Percentiles rank a stretch among this genome's conserved stretches.
phyloP scores from a whole-genome alignment of 1,140 invertebrate species.

The Trachelipus rathkii region DNA sequence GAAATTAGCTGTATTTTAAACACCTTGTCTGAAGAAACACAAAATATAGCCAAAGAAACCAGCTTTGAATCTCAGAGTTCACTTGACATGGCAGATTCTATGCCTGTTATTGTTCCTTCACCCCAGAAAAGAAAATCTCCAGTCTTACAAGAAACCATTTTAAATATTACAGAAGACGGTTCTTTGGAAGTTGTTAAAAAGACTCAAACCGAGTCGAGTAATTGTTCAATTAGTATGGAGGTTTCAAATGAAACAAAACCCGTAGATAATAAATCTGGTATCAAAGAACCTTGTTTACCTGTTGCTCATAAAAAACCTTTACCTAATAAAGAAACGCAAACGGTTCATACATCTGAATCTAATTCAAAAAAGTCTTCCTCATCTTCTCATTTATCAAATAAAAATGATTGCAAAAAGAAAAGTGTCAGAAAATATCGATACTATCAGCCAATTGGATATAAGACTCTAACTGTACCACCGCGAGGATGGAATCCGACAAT shows the following conservation, averaged over 20 bases:
- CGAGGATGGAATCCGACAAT: slow-evolving; percentile 45
- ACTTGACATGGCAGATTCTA: background rate
- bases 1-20: background rate
- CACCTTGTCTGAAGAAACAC: background rate
- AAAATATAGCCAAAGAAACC: background rate
- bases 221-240: no score
- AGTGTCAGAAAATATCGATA: background rate
- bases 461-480: slow-evolving; percentile 43
- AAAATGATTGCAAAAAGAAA: background rate
- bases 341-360: no score
- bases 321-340: no score
- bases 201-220: no score
- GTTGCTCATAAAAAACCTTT: no score
- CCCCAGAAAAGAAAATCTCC: background rate
- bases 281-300: no score
- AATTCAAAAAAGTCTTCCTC: no score
- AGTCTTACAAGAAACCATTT: no score
- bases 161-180: no score
- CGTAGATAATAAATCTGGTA: no score
- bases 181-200: no score
- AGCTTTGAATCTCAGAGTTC: background rate
- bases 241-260: no score
- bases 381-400: background rate
- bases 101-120: background rate
- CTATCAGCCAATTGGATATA: slow-evolving; percentile 43